Conservation (phyloP, 1,140 invertebrate genomes). For the Hylaeus anthracinus region DNA sequence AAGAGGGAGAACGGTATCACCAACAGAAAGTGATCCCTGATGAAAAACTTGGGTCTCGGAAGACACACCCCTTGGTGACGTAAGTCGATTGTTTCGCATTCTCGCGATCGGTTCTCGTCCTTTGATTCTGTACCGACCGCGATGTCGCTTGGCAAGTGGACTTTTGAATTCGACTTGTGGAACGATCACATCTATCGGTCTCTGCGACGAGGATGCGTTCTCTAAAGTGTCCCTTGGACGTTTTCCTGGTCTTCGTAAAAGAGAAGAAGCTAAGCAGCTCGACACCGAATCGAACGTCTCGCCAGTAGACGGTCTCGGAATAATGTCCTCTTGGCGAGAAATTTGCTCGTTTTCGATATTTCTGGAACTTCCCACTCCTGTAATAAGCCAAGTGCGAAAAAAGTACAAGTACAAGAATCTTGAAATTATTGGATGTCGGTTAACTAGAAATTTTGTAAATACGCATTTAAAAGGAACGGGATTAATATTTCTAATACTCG, state of each 20-base stretch:
- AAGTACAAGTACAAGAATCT: too few relatives aligned
- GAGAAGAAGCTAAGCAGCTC: background rate
- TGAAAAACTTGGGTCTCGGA: slow-evolving; percentile 57
- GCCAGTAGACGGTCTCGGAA: background rate
- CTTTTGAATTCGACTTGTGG: slow-evolving; percentile 9
- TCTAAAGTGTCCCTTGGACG: slow-evolving; percentile 43
- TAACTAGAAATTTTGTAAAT: too few relatives aligned
- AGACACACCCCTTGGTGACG: slow-evolving; percentile 46
- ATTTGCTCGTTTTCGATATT: background rate
- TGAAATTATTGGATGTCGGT: too few relatives aligned
- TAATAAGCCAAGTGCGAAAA: background rate
- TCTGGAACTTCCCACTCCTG: background rate
- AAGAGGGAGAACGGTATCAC: slow-evolving; percentile 57
- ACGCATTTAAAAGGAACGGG: too few relatives aligned
- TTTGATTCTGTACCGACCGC: slow-evolving; percentile 48
- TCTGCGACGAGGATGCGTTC: background rate
- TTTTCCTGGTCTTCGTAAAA: slow-evolving; percentile 24
- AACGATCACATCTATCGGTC: background rate
- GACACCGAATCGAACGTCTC: background rate
- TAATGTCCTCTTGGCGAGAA: too few relatives aligned
- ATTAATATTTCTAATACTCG: too few relatives aligned
- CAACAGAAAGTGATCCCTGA: slow-evolving; percentile 57
- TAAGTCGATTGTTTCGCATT: slow-evolving; percentile 26
- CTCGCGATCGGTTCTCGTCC: slow-evolving; percentile 43
- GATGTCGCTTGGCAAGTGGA: slow-evolving; percentile 46